Evolutionary conservation across 2,113 vertebrate genomes (phyloP).

Genomic region (Acanthisitta chloris): DNA sequence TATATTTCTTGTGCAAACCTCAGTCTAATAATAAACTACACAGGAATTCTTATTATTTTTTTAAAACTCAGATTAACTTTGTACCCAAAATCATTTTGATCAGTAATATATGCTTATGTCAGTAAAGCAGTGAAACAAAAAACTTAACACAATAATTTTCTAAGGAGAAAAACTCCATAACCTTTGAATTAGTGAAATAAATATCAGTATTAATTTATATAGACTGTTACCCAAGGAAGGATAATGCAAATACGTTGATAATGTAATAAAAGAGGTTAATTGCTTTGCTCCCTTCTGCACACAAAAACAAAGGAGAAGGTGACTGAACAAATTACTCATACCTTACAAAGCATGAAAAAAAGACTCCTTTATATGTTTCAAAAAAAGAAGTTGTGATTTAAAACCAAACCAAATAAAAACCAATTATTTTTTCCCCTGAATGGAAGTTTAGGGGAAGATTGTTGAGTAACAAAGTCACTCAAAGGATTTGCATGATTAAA

Average conservation of each 20-base stretch:
- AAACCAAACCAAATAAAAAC: not conserved
- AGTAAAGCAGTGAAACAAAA: not conserved
- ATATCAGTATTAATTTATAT: not conserved
- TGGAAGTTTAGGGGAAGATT: not conserved
- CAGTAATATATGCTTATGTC: not conserved
- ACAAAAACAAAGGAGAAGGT: not conserved
- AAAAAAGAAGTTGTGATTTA: not conserved
- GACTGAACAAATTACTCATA: not conserved
- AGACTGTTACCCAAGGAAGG: not conserved
- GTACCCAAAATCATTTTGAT: not conserved
- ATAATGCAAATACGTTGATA: not conserved
- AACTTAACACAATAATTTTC: not conserved
- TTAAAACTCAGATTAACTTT: not conserved
- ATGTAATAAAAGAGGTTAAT: not conserved
- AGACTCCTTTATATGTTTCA: not conserved
- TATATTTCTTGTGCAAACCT: not conserved
- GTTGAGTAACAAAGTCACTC: not conserved
- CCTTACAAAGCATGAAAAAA: not conserved
- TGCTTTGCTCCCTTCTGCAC: not conserved
- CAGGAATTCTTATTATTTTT: not conserved
- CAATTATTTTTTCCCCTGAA: not conserved
- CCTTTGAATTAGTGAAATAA: slow-evolving; percentile 1
- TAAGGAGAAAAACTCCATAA: not conserved
- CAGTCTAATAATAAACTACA: not conserved
- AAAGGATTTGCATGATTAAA: not conserved